phyloP scores from a whole-genome alignment of 2,888 invertebrate species.

The Pristionchus arcanus region DNA sequence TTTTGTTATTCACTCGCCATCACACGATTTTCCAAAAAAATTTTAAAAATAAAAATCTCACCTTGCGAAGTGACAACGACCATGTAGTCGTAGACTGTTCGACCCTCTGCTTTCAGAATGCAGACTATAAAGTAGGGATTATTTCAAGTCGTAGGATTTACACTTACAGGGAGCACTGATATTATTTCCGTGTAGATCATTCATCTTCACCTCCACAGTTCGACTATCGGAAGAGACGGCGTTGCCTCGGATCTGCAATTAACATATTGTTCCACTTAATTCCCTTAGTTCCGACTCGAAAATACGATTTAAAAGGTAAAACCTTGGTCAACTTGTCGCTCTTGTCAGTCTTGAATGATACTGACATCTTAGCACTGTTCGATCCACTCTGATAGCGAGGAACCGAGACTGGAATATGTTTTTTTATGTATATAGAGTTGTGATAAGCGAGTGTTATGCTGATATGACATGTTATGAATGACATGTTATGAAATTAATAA shows the following conservation, averaged over 20 bases:
- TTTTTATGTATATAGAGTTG: too few relatives aligned
- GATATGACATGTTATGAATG: too few relatives aligned
- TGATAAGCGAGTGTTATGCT: too few relatives aligned
- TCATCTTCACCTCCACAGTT: slow-evolving; percentile 60
- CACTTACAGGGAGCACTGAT: slow-evolving; percentile 65
- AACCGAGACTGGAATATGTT: slow-evolving; percentile 60
- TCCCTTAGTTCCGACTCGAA: not conserved
- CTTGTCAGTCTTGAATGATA: slow-evolving; percentile 60
- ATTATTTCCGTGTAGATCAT: slow-evolving; percentile 61
- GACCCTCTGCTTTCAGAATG: slow-evolving; percentile 55
- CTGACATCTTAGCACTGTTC: slow-evolving; percentile 61
- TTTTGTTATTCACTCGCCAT: too few relatives aligned
- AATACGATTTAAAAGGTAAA: not conserved
- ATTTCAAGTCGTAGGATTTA: not conserved
- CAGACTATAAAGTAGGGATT: slow-evolving; percentile 54
- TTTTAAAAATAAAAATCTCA: not conserved
- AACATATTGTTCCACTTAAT: not conserved
- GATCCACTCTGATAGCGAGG: slow-evolving; percentile 60
- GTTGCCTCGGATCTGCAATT: slow-evolving; percentile 62
- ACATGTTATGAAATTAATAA: too few relatives aligned
- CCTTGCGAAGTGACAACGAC: slow-evolving; percentile 51
- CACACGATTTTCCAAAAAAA: too few relatives aligned
- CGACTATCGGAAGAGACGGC: slow-evolving; percentile 62
- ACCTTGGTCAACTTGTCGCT: slow-evolving; percentile 2
- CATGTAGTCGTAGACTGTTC: slow-evolving; percentile 59